Evolutionary conservation across 2,797 vertebrate genomes (phyloP), one percentile per base, ranked within the genome.

Genomic region (Stomatorhinus walkeri): DNA sequence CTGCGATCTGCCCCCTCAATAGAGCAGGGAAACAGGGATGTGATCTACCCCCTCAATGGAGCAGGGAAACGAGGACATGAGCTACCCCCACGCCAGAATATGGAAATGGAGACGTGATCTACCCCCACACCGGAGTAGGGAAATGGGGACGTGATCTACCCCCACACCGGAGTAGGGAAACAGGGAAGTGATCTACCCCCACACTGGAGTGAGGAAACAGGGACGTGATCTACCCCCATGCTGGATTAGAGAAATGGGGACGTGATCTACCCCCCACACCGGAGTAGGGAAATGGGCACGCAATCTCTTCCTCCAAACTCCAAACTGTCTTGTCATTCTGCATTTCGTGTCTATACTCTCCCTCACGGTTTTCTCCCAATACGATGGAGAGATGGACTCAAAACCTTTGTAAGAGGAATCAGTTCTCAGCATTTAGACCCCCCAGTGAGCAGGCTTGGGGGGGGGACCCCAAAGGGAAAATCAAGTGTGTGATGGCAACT

Each of bases 301-400:
- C 8, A 10, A 68, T 68, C 61, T 68, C 3, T 24, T 28, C 43
- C 79, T 83, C n/a, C 56, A 14, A 87, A 32, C 22, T 89, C 87
- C 89, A 91, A 90, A 43, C 76, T 52, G 87, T 68, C 89, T 89
- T 72, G 10, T 68, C 36, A 90, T 90, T 89, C 90, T 64, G 68
- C 89, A 87, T 76, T 87, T 87, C 89, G 64, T 90, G 83, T 88
- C 76, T 89, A 85, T 89, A 32, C 22, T 54, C 36, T 46, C 68
- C 81, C 32, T 48, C 52, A 12, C 43, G 61, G 22, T 56, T 36
- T 22, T 68, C 61, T 91, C 88, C 91, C 87, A 89, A 40, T 19
- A 54, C 9, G 28, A 19, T 46, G 22, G 22, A 52, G 2, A 19
- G 4, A 43, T 43, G 49, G 12, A 52, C n/a, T 43, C 2, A 16